Evolutionary conservation across 2,113 vertebrate species (phyloP).

Genomic region (Tichodroma muraria): DNA sequence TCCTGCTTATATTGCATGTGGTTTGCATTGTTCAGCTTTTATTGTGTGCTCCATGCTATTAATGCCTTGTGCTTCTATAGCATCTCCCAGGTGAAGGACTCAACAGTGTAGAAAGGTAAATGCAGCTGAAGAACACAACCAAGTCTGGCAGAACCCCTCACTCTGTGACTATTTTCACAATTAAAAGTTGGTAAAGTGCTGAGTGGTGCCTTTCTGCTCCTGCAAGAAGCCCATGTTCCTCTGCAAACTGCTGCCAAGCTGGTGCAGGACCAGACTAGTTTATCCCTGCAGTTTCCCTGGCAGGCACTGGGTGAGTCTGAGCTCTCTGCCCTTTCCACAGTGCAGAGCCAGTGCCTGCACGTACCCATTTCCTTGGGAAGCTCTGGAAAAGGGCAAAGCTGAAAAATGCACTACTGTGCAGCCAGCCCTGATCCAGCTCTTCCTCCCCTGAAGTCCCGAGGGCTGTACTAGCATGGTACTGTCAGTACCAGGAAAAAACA

Average conservation of each 20-base stretch:
- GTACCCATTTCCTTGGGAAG: not conserved
- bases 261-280: constrained; percentile 38
- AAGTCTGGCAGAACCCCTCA: not conserved
- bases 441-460: not conserved
- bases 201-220: not conserved
- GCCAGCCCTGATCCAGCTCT: not conserved
- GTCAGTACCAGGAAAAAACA: not conserved
- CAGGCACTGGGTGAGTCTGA: not conserved
- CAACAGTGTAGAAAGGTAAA: not conserved
- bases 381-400: not conserved
- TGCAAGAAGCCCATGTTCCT: not conserved
- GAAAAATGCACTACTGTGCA: not conserved
- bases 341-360: not conserved
- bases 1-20: not conserved
- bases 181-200: not conserved
- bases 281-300: not conserved
- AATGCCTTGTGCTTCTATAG: not conserved
- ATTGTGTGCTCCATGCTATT: not conserved
- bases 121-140: not conserved
- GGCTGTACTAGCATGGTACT: not conserved
- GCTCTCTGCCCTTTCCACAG: not conserved
- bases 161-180: not conserved
- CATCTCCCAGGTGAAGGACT: not conserved
- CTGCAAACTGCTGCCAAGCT: not conserved
- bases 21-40: not conserved